Base-by-base conservation (phyloP, 2,797 vertebrate genomes). In the Xenentodon cancila region DNA sequence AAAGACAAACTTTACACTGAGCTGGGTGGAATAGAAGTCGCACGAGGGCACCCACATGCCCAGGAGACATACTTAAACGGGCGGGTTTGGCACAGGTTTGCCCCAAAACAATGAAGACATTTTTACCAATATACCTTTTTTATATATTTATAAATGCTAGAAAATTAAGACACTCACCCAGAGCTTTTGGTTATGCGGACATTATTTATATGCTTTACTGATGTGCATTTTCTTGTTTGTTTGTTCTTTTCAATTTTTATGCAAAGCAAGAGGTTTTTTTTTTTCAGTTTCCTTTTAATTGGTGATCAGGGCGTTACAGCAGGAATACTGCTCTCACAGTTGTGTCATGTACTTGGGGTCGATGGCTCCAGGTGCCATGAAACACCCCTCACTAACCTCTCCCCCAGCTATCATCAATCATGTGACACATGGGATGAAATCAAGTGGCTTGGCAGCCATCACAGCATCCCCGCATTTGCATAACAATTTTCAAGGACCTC, bases 331-430 rank as follows among this genome's bases (percentile, higher is more conserved):
- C 34, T 68, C 73, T 79, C 42, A 64, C 44, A 21, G 2, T 19
- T 57, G n/a, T 74, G 43, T 69, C 79, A 80, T 22, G 78, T 59
- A 58, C 69, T 45, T 5, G 40, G 45, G 71, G 79, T 76, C 64
- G 45, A 16, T 60, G 53, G 58, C 79, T 83, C 64, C 77, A 84
- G 87, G 87, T 90, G 89, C 69, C 50, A 52, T 52, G 68, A 71
- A 71, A 75, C 83, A 78, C 83, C 90, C 88, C 80, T 82, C 80
- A 77, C 68, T 92, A 92, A 93, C 94, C 94, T 95, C 94, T 94
- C 87, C 93, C 94, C 92, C 78, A 70, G 78, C 66, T 89, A 75
- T 88, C 92, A 96, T 96, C 92, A 93, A 94, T 96, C 94, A 95
- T 89, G 90, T 93, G 94, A 93, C 93, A 91, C 71, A 81, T 85